These are phyloP conservation scores for Eledone cirrhosa DNA, from an alignment of 2,888 invertebrate genomes.

Conservation along the genomic window DNA sequence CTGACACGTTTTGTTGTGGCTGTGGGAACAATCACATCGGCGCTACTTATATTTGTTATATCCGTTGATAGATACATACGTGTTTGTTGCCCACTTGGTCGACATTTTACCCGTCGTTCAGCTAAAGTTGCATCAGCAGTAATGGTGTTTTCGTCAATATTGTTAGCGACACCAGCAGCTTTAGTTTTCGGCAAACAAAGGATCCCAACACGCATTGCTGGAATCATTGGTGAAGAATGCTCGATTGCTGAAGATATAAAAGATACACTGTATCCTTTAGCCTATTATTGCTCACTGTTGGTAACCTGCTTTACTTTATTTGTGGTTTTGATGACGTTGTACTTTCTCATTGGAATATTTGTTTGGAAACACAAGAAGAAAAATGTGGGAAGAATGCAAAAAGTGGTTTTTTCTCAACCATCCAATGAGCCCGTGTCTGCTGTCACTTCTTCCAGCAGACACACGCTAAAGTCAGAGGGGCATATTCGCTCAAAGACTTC, in stretches of 20 bases:
- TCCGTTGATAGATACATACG: constrained; percentile 50
- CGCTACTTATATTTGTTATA: constrained; percentile 49
- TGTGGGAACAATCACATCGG: constrained; percentile 47
- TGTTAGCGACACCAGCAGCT: constrained; percentile 43
- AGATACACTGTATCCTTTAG: constrained; percentile 7
- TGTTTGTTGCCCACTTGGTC: constrained; percentile 49
- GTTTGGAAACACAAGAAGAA: constrained; percentile 25
- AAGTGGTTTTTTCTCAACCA: constrained; percentile 13
- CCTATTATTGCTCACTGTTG: constrained; percentile 14
- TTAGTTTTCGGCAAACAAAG: constrained; percentile 45
- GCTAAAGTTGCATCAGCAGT: constrained; percentile 38
- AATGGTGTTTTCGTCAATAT: constrained; percentile 42
- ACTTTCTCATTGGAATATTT: constrained; percentile 6
- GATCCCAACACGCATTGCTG: constrained; percentile 34
- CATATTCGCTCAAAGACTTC: background rate
- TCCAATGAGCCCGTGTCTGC: constrained; percentile 19
- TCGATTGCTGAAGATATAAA: constrained; percentile 16
- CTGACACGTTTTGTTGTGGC: constrained; percentile 44
- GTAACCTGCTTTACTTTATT: constrained; percentile 23
- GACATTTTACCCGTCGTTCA: constrained; percentile 41
- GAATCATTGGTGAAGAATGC: constrained; percentile 23
- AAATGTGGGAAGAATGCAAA: constrained; percentile 15
- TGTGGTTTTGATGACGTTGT: constrained; percentile 14
- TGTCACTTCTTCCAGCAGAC: constrained; percentile 13
- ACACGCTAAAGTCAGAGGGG: background rate